Evolutionary conservation across 2,113 vertebrate genomes (phyloP), one percentile per base, ranked within the genome.

Genomic region (Eira barbara): DNA sequence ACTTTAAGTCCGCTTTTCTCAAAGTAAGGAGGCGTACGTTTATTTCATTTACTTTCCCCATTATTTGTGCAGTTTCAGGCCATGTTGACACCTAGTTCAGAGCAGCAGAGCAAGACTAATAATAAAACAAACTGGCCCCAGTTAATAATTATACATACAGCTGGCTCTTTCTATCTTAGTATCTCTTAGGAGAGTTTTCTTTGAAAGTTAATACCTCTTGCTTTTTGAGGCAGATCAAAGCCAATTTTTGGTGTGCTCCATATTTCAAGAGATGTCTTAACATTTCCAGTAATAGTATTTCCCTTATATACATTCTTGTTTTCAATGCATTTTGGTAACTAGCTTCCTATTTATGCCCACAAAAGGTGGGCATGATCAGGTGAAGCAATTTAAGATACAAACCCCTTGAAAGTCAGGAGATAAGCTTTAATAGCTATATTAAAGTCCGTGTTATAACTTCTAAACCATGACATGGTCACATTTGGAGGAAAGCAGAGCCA

Each of bases 1-100:
- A 88, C 78, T 80, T 95, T 85, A 63, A 89, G 87, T n/a, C 59
- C 8, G 47, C 67, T 95, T 93, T 85, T 45, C 89, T 45, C 65
- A 69, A 86, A 82, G n/a, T 71, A 3, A 65, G 9, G 36, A 69
- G 47, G 36, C 55, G 12, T n/a, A 7, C 31, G 84, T 29, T 80
- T 49, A 49, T 73, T 39, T n/a, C 39, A 76, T 4, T 39, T 65
- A 29, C 57, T 94, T 78, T 57, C 29, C 63, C 29, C 52, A 9
- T 25, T 36, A 47, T 69, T 63, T 18, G 2, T 57, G 10, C 17
- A 81, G 31, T 78, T 94, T 57, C 7, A 10, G 49, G 6, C 27
- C 90, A 12, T 18, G 0, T 14, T 49, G 86, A 39, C 86, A 65
- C 27, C 18, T 29, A 31, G 20, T 7, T 39, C 52, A 12, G 3